phyloP scores from a whole-genome alignment of 2,113 vertebrate genomes.

The Tenebrosternarchus preto region DNA sequence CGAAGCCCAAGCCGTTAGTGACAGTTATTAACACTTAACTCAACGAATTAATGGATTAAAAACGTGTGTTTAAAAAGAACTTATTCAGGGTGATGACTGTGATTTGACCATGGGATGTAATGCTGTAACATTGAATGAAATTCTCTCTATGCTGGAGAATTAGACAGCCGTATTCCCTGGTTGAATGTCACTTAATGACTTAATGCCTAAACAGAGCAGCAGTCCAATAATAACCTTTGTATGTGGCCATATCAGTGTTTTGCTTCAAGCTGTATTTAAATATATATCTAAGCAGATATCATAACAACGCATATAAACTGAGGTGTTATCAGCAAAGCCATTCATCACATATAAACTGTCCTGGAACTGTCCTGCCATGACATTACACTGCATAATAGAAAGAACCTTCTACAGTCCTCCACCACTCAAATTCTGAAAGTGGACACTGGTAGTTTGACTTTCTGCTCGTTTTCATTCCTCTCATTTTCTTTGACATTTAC shows the following conservation, averaged over 20 bases:
- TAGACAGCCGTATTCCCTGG: background rate
- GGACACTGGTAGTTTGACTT: background rate
- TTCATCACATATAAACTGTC: background rate
- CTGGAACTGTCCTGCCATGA: background rate
- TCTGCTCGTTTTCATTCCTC: too few species aligned
- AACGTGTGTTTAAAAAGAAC: background rate
- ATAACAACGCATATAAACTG: too few species aligned
- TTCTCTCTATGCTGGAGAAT: background rate
- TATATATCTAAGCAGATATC: too few species aligned
- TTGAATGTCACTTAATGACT: background rate
- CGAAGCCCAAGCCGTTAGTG: too few species aligned
- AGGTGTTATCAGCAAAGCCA: background rate
- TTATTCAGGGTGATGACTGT: background rate
- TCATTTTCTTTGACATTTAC: background rate
- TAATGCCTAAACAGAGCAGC: too few species aligned
- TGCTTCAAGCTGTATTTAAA: too few species aligned
- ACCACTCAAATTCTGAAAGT: background rate
- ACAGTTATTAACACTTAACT: background rate
- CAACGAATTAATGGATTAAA: background rate
- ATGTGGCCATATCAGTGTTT: too few species aligned
- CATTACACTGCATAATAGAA: too few species aligned
- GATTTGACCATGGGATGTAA: background rate
- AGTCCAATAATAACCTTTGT: too few species aligned
- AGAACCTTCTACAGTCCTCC: too few species aligned
- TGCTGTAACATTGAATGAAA: background rate